Conservation (phyloP, 2,888 invertebrate genomes). For the Caenorhabditis sp. region DNA sequence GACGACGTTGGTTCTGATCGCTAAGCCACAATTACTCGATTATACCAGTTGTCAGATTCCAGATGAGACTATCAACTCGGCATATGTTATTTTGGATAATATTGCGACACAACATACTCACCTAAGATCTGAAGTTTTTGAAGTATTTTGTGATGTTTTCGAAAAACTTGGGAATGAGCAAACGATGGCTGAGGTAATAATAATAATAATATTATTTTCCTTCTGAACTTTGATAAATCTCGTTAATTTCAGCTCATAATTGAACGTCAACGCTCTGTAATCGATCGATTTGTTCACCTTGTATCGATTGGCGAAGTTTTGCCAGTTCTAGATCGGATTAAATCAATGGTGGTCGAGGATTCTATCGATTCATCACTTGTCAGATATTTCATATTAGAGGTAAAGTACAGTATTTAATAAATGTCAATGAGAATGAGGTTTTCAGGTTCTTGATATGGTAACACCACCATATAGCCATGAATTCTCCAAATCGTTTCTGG, state of each 20-base stretch:
- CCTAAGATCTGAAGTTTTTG: slow-evolving; percentile 46
- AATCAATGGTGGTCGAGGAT: slow-evolving; percentile 43
- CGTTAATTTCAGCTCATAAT: too few species aligned
- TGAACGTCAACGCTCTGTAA: slow-evolving; percentile 48
- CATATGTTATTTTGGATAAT: slow-evolving; percentile 52
- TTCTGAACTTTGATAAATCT: too few species aligned
- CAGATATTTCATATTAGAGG: slow-evolving; percentile 25
- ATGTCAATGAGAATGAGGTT: too few species aligned
- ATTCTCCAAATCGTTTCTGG: neutral
- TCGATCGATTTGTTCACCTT: slow-evolving; percentile 56
- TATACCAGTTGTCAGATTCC: too few species aligned
- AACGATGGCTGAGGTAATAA: slow-evolving; percentile 56
- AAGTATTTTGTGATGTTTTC: slow-evolving; percentile 44
- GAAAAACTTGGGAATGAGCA: slow-evolving; percentile 37
- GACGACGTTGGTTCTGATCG: too few species aligned
- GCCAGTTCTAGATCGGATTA: slow-evolving; percentile 41
- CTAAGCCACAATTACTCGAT: too few species aligned
- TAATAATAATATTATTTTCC: too few species aligned
- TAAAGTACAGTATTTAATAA: too few species aligned
- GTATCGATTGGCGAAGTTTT: slow-evolving; percentile 44
- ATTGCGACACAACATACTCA: slow-evolving; percentile 43
- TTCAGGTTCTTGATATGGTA: slow-evolving; percentile 2
- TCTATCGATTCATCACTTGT: slow-evolving; percentile 53
- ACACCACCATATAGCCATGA: neutral
- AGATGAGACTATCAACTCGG: slow-evolving; percentile 2